phyloP scores from a whole-genome alignment of 2,113 vertebrate species.

The Pampusana beccarii region DNA sequence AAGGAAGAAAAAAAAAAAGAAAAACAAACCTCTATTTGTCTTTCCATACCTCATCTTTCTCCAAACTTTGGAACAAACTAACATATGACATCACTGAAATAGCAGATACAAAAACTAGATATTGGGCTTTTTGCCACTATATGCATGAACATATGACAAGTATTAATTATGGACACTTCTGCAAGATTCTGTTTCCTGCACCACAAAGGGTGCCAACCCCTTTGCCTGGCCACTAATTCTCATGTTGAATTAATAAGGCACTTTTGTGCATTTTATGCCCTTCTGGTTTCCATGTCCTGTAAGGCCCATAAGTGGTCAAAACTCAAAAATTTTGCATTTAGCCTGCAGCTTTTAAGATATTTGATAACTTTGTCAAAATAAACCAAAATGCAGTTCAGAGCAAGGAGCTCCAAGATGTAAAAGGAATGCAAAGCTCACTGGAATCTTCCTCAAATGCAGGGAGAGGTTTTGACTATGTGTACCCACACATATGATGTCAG shows the following conservation, averaged over 20 bases:
- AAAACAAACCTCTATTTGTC: accelerated
- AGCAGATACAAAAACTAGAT: background rate
- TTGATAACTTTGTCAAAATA: background rate
- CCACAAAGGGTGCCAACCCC: background rate
- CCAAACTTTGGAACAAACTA: background rate
- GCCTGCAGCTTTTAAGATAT: background rate
- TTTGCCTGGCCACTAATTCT: background rate
- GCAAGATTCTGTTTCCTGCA: background rate
- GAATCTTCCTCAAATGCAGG: background rate
- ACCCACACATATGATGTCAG: background rate
- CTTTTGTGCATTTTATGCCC: background rate
- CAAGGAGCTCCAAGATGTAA: background rate
- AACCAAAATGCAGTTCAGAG: background rate
- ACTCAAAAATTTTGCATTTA: background rate
- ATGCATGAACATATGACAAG: background rate
- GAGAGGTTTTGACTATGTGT: background rate
- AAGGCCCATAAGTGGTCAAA: background rate
- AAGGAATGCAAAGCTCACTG: background rate
- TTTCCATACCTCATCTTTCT: background rate
- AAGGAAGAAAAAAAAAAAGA: background rate
- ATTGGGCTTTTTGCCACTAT: background rate
- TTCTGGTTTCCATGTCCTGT: background rate
- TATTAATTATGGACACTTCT: background rate
- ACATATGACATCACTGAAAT: background rate
- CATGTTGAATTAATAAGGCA: background rate